phyloP scores from a whole-genome alignment of 2,113 vertebrate species.

The Pteronura brasiliensis region DNA sequence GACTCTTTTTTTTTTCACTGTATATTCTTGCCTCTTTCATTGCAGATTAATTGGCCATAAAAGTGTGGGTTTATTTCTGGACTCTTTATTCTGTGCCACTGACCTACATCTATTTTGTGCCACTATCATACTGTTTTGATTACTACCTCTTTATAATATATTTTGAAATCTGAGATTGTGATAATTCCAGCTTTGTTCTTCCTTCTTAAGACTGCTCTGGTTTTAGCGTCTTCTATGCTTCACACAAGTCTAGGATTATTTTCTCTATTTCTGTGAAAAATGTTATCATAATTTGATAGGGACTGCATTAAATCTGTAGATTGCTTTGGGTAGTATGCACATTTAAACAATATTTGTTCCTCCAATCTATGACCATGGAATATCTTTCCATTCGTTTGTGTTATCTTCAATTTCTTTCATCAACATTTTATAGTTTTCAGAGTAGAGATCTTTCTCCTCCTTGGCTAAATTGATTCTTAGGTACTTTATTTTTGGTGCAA shows the following conservation, averaged over 20 bases:
- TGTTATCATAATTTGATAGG: neutral
- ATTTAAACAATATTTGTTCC: neutral
- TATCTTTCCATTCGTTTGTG: neutral
- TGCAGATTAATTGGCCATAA: neutral
- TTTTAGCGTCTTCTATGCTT: neutral
- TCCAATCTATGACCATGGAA: neutral
- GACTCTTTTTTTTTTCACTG: neutral
- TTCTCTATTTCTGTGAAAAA: neutral
- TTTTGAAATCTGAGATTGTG: neutral
- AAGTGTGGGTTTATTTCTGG: neutral
- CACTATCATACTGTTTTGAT: neutral
- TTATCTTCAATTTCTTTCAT: neutral
- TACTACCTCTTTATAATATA: neutral
- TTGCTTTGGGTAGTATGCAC: neutral
- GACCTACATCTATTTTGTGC: neutral
- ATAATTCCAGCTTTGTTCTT: neutral
- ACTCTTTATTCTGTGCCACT: neutral
- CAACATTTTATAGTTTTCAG: neutral
- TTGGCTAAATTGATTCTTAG: neutral
- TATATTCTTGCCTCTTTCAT: neutral
- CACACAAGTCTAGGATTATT: neutral
- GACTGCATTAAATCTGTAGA: neutral
- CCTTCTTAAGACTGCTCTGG: neutral
- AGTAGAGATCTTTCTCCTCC: neutral
- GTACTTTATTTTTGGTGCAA: neutral